phyloP scores from a whole-genome alignment of 1,140 invertebrate genomes.

The Drosophila mauritiana region DNA sequence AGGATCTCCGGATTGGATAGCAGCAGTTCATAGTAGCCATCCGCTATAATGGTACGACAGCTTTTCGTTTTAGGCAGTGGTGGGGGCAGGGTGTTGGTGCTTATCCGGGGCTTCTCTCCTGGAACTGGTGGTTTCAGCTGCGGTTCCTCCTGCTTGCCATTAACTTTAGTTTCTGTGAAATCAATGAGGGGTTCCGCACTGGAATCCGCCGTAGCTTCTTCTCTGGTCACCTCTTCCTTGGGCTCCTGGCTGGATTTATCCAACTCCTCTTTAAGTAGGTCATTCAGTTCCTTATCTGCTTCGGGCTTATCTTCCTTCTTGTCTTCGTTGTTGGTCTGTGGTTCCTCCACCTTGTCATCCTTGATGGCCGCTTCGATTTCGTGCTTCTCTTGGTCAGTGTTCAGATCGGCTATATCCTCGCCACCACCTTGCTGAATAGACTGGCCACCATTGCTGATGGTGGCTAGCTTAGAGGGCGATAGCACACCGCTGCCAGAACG shows the following conservation, averaged over 20 bases:
- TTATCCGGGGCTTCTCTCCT: conserved; percentile 57
- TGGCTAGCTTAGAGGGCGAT: conserved; percentile 68
- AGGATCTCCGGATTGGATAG: conserved; percentile 91
- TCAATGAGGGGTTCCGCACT: conserved; percentile 58
- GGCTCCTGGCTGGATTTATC: conserved; percentile 1
- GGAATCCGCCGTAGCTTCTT: background rate
- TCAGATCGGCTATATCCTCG: conserved; percentile 77
- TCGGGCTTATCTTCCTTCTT: conserved; percentile 51
- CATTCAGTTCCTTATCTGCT: conserved; percentile 57
- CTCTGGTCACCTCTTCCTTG: conserved; percentile 16
- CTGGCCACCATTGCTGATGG: conserved; percentile 51
- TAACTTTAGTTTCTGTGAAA: conserved; percentile 37
- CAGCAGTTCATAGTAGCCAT: conserved; percentile 93
- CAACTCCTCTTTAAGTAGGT: conserved; percentile 14
- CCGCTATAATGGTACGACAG: conserved; percentile 88
- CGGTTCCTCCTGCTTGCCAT: conserved; percentile 20
- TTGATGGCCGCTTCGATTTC: conserved; percentile 80
- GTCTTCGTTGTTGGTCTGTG: conserved; percentile 48
- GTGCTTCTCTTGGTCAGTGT: conserved; percentile 68
- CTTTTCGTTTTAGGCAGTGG: conserved; percentile 88
- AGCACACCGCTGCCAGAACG: conserved; percentile 61
- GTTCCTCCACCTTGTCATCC: conserved; percentile 55
- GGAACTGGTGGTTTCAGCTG: conserved; percentile 40
- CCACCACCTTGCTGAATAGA: conserved; percentile 79
- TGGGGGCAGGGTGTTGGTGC: conserved; percentile 83